Base-by-base conservation (phyloP, 2,888 invertebrate genomes). In the Dicranocentrus wangi region DNA sequence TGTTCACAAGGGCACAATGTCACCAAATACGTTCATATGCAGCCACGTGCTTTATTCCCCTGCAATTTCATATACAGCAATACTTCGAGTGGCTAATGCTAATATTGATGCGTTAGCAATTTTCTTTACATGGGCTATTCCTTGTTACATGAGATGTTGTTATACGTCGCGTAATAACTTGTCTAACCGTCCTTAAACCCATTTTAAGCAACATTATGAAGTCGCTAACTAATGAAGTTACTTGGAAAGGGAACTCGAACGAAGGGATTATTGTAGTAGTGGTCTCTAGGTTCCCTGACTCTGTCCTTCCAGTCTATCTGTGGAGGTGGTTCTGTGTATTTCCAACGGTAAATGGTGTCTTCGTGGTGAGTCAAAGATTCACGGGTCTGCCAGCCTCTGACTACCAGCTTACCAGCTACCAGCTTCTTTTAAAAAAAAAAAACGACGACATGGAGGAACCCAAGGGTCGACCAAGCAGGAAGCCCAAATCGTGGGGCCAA, bases 131-230 rank as follows among this genome's bases (percentile, higher is more conserved):
- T n/a, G n/a, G n/a, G n/a, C n/a, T n/a, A n/a, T n/a, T n/a, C n/a
- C n/a, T n/a, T n/a, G n/a, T n/a, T n/a, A n/a, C n/a, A n/a, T n/a
- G n/a, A n/a, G n/a, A n/a, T n/a, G n/a, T n/a, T n/a, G n/a, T n/a
- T n/a, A n/a, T n/a, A n/a, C n/a, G n/a, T n/a, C n/a, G n/a, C n/a
- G n/a, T n/a, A n/a, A n/a, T n/a, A 53, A 53, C 53, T 8, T 23
- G 53, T 15, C 53, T 17, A 8, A 53, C 73, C 25, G 65, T 28
- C 73, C 73, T 73, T 73, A 63, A 65, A 53, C 73, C 73, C 53
- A 73, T 73, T 73, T 13, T 65, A 47, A 61, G 15, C 23, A 60
- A 39, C 21, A 21, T 19, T 51, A n/a, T 10, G 51, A 39, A 13
- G 39, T 39, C 8, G 39, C 39, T n/a, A n/a, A n/a, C 39, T 39